A percentile compares a stretch with the other conserved stretches of the same genome.
phyloP scores from a whole-genome alignment of 2,888 invertebrate species.

The Mongoloraphidia duomilia region DNA sequence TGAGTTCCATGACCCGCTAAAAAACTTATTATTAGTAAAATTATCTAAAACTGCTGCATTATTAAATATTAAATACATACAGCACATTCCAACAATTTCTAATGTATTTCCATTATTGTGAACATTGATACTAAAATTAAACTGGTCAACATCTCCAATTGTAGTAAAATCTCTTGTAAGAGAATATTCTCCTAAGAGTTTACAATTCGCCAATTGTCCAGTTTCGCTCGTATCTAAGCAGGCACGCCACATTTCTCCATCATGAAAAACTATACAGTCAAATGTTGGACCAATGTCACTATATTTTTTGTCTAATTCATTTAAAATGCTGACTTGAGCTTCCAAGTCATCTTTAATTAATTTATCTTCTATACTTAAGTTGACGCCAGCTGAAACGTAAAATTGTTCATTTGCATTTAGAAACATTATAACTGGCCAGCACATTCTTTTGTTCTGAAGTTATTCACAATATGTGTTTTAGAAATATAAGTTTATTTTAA shows the following conservation, averaged over 20 bases:
- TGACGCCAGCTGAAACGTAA: constrained; percentile 13
- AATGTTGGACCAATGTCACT: constrained; percentile 76
- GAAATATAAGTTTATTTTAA: neutral
- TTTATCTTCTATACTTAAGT: constrained; percentile 50
- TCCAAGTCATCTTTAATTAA: constrained; percentile 79
- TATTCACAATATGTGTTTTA: neutral
- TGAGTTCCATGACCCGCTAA: constrained; percentile 93
- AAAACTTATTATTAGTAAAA: constrained; percentile 12
- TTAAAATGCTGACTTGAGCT: constrained; percentile 68
- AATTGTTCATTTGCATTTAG: no score
- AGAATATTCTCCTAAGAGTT: constrained; percentile 68
- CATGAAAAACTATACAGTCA: constrained; percentile 87
- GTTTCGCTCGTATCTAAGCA: constrained; percentile 71
- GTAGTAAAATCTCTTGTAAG: constrained; percentile 63
- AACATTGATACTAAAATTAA: constrained; percentile 84
- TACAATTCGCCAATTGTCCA: constrained; percentile 67
- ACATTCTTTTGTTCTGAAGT: no score
- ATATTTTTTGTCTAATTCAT: constrained; percentile 74
- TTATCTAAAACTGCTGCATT: neutral
- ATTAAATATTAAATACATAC: constrained; percentile 42
- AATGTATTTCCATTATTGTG: constrained; percentile 79
- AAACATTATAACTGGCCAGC: no score
- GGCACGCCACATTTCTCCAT: constrained; percentile 81
- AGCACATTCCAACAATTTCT: constrained; percentile 88
- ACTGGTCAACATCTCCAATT: constrained; percentile 61